Base-by-base conservation (phyloP, 2,888 invertebrate genomes). In the Sinodicranocentrus sp. region DNA sequence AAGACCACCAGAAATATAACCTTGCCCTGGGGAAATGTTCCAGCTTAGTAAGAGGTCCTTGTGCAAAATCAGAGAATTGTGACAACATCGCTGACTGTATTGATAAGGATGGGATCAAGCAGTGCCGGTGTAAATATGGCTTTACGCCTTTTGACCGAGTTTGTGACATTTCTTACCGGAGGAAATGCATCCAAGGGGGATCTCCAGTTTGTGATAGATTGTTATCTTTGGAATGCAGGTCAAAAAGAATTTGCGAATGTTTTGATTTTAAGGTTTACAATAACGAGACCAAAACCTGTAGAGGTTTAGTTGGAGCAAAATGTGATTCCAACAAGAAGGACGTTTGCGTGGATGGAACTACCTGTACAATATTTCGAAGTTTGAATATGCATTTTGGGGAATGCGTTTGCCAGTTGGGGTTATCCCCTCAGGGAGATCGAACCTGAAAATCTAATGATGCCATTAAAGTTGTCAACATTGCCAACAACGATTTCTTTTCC, bases 181-280 rank as follows among this genome's bases (percentile, higher is more conserved):
- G n/a, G 39, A 33, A 13, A n/a, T 76, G 76, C 21, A 26, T 10
- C 2, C 48, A 26, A 15, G 25, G 54, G 0, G 2, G 15, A 2
- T 10, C 8, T 3, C 23, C 21, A 3, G 33, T 19, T n/a, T 76
- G 76, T 43, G 76, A 76, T 19, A 13, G 54, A 0, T 21, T 21
- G 17, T 65, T n/a, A 1, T 54, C 65, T 0, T 52, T 76, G 10
- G 54, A 43, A 19, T 76, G 76, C 19, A 54, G 65, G 0, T 10
- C 10, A 6, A 17, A 43, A 5, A 67, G 48, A n/a, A 54, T 23
- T 2, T 76, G 76, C 21, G 54, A 52, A 21, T 76, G 76, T 15
- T 39, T 52, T 1, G 76, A 76, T 5, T 54, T 76, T 21, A 65
- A 76, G 19, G 19, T 21, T 33, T 76, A 76, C 25, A 63, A 76